Conservation (phyloP, 2,888 invertebrate species). For the Drosophila atripex region DNA sequence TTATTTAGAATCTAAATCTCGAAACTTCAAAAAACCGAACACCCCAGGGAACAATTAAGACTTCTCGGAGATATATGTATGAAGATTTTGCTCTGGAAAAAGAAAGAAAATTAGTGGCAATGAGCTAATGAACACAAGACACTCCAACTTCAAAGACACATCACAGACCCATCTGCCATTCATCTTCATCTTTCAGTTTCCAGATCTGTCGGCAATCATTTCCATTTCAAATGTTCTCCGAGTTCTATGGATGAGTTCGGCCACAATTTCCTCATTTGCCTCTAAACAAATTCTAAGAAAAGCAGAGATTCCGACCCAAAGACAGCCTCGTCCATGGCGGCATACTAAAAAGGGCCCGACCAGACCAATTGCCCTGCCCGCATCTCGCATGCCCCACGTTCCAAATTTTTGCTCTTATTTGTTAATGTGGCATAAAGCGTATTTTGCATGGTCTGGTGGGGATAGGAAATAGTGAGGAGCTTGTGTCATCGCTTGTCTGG, state of each 20-base stretch:
- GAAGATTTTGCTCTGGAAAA: constrained; percentile 8
- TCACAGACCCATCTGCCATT: constrained; percentile 62
- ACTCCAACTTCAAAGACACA: constrained; percentile 66
- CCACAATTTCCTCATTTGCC: constrained; percentile 56
- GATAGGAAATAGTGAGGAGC: constrained; percentile 19
- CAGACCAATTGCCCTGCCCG: constrained; percentile 5
- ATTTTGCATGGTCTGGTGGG: constrained; percentile 58
- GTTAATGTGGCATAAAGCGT: constrained; percentile 55
- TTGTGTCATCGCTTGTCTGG: constrained; percentile 25
- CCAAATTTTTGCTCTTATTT: constrained; percentile 58
- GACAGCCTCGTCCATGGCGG: constrained; percentile 34
- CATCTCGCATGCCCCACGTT: constrained; percentile 13
- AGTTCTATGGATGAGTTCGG: constrained; percentile 31
- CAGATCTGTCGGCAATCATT: constrained; percentile 55
- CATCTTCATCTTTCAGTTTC: constrained; percentile 61
- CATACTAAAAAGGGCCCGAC: constrained; percentile 44
- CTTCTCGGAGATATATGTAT: constrained; percentile 37
- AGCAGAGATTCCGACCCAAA: constrained; percentile 25
- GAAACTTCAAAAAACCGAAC: constrained; percentile 63
- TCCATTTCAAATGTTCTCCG: constrained; percentile 40
- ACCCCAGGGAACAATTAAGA: constrained; percentile 64
- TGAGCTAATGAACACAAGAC: constrained; percentile 72
- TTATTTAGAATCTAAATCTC: constrained; percentile 18
- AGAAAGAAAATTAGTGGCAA: constrained; percentile 58
- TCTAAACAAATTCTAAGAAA: constrained; percentile 64